A percentile compares a stretch with the other conserved stretches of the same genome.
phyloP scores from a whole-genome alignment of 2,888 invertebrate genomes.

The Drosophila birchii region DNA sequence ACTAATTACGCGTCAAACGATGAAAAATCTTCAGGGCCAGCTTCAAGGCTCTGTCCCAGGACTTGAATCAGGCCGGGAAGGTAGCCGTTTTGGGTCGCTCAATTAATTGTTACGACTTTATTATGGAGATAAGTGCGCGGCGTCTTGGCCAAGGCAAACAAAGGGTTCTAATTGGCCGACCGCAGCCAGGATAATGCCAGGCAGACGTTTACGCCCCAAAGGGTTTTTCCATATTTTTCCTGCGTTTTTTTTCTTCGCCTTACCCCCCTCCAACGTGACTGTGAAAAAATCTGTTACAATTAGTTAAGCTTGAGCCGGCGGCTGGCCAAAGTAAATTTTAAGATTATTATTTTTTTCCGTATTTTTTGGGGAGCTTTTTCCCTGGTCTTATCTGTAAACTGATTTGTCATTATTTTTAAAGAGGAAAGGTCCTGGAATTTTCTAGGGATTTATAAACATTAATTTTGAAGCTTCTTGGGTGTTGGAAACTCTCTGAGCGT shows the following conservation, averaged over 20 bases:
- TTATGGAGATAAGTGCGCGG: constrained; percentile 81
- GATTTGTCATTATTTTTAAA: constrained; percentile 83
- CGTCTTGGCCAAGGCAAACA: constrained; percentile 66
- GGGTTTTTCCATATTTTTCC: constrained; percentile 50
- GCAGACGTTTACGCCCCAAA: constrained; percentile 68
- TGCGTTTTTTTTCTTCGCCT: constrained; percentile 13
- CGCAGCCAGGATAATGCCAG: constrained; percentile 67
- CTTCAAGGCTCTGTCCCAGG: constrained; percentile 5
- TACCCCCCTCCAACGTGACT: constrained; percentile 57
- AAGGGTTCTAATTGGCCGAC: constrained; percentile 81
- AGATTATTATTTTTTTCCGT: constrained; percentile 49
- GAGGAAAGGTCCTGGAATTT: constrained; percentile 41
- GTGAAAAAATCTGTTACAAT: constrained; percentile 82
- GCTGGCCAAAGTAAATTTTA: constrained; percentile 50
- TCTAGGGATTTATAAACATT: constrained; percentile 69
- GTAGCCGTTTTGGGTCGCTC: constrained; percentile 60
- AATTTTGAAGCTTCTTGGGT: constrained; percentile 36
- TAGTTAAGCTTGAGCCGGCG: constrained; percentile 76
- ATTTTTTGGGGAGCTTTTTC: constrained; percentile 35
- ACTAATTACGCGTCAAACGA: constrained; percentile 74
- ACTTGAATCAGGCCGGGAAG: constrained; percentile 8
- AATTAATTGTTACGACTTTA: constrained; percentile 83
- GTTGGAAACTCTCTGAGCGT: fast-evolving
- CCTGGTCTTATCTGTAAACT: constrained; percentile 74
- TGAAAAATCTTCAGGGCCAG: constrained; percentile 38